Evolutionary conservation across 2,113 vertebrate genomes (phyloP), one percentile per base, ranked within the genome.

Genomic region (Lates calcarifer): DNA sequence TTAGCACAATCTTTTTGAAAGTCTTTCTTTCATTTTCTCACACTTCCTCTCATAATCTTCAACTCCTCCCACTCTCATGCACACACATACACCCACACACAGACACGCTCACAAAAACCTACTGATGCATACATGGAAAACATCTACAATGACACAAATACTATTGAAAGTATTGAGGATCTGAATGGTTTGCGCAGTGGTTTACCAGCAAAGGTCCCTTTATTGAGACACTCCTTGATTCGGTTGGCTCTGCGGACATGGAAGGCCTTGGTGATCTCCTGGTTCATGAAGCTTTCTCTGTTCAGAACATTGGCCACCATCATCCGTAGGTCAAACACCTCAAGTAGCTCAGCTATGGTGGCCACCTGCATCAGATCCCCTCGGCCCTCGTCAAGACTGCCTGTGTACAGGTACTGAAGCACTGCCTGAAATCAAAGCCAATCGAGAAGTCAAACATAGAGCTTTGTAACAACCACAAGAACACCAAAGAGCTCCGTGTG

Each of bases 251-350:
- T 95, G 43, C 97, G 96, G 39, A 98, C 96, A 0, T 97, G 97
- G 93, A 97, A 98, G 74, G 97, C 97, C 92, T 97, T 97, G 86
- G 97, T 97, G 93, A 98, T 98, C 92, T 98, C 97, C 89, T 96
- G 96, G 91, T 98, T 98, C 97, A 98, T 98, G 94, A 98, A 98
- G 90, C 97, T 97, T 90, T 98, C 97, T 83, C 95, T 94, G 94
- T 97, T 98, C 78, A 97, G 95, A 29, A 96, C 93, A 3, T 97
- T 97, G 76, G 97, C 96, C 86, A 97, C 96, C 97, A 97, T 97
- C 97, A 97, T 97, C 70, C 97, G 95, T 87, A 97, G 86, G 92
- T 97, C 96, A 15, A 97, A 97, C 79, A 97, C 97, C 86, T 97
- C 97, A 2, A 97, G 95, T 70, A 97, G 93, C 92, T 97, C 97